Base-by-base conservation (phyloP, 2,797 vertebrate genomes). In the Chelonia mydas region DNA sequence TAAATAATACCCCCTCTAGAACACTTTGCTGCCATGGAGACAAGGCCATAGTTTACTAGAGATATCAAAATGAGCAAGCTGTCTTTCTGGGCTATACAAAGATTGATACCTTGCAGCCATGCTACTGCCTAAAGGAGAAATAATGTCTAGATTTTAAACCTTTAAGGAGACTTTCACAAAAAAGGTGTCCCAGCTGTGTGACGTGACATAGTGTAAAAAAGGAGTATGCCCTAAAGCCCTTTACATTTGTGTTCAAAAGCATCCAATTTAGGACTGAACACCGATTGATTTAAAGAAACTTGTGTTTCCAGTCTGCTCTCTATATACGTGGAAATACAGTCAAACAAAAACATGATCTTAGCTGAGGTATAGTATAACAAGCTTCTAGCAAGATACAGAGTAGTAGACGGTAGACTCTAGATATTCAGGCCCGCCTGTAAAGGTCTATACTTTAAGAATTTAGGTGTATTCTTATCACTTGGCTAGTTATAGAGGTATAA, bases 71-170 rank as follows among this genome's bases (percentile, higher is more conserved):
- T 0, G 33, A 16, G 27, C 1, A 5, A 27, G 25, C 4, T 1
- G 0, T 31, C 82, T 11, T 6, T 68, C 37, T 27, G 53, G 59
- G 80, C 41, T 77, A 19, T 65, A 3, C 27, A 12, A 15, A 31
- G 23, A 41, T 5, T 50, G 11, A 57, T 11, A 53, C 83, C 74
- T 83, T 15, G 84, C 88, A 59, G 33, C 59, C 2, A 1, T 11
- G 54, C 28, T 86, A 17, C 11, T 41, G 37, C 51, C 55, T 33
- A 61, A 53, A 51, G 61, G 19, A 83, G 83, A 87, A 33, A 41
- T n/a, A 2, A 0, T 84, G 5, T 21, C 83, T 41, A 5, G 51
- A 84, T 88, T 45, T 31, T 0, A 0, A 49, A 37, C 49, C 47
- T 85, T 23, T n/a, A 65, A 65, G 61, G 61, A 65, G 33, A n/a